Base-by-base conservation (phyloP, 2,888 invertebrate genomes). In the Synanthedon tipuliformis region DNA sequence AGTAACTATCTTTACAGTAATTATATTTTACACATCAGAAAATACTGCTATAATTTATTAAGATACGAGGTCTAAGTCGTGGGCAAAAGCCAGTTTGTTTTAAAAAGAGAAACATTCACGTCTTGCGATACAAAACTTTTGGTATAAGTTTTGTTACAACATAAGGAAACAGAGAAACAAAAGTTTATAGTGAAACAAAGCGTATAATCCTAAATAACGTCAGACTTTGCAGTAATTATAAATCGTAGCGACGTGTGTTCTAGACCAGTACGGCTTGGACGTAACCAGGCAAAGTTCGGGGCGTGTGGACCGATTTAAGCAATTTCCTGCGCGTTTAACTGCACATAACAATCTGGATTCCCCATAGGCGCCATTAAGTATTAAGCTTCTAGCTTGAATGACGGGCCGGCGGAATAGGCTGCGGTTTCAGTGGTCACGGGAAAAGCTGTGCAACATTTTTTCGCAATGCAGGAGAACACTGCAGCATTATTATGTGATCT, bases 311-410 rank as follows among this genome's bases (percentile, higher is more conserved):
- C 45, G 45, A 45, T 45, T 45, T 45, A 45, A 45, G 45, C 45
- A 45, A 45, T 45, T 45, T 50, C 27, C 27, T 18, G 7, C 49
- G 23, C 49, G 49, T 49, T 49, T 49, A 49, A 49, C 49, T 18
- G 49, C 49, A 45, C 45, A 45, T 45, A 45, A 45, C 45, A 52
- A 49, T 41, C 55, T 59, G 54, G 58, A 57, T 60, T 57, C 62
- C 59, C 61, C 62, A 58, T 16, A 59, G 62, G 62, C 64, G 53
- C 59, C 55, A 65, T 67, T 68, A n/a, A n/a, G n/a, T n/a, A 69
- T 68, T 61, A 60, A 57, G 53, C 58, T 57, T 57, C 56, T 52
- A 53, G 59, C 13, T 16, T 59, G 64, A 65, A 62, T 69, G 66
- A 68, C 65, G 62, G 60, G 40, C 13, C 16, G 57, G 56, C 53